A percentile compares a stretch with the other conserved stretches of the same genome.
These are phyloP conservation scores for Hozukius guyotensis DNA, from an alignment of 2,797 vertebrate genomes.

Conservation along the genomic window DNA sequence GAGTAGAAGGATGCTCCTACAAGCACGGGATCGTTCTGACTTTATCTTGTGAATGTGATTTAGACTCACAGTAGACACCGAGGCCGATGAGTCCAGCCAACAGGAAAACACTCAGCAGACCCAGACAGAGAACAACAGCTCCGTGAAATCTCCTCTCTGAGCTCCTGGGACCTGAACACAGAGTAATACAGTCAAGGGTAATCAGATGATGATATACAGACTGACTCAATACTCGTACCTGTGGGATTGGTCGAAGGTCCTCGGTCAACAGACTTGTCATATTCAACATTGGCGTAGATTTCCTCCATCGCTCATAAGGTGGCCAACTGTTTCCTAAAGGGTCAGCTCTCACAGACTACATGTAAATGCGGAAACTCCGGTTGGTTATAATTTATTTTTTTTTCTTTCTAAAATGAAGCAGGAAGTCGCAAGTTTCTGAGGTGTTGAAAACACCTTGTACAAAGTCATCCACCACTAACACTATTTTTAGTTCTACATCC, in stretches of 20 bases:
- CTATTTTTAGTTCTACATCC: not conserved
- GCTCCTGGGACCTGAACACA: not conserved
- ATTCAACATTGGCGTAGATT: not conserved
- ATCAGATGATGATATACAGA: not conserved
- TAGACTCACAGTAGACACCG: slow-evolving; percentile 39
- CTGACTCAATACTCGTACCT: slow-evolving; percentile 10
- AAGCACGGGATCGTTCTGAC: not conserved
- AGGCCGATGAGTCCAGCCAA: slow-evolving; percentile 24
- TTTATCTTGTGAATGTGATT: not conserved
- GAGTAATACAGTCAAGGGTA: not conserved
- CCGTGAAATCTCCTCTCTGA: not conserved
- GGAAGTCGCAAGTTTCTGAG: not conserved
- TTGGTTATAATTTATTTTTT: too few relatives aligned
- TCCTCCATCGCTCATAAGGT: not conserved
- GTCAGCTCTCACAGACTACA: not conserved
- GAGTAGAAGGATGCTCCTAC: too few relatives aligned
- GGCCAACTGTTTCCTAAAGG: not conserved
- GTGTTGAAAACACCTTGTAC: not conserved
- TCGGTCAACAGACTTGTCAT: fast-evolving
- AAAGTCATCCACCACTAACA: too few relatives aligned
- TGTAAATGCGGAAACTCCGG: too few relatives aligned
- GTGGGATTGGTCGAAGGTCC: not conserved
- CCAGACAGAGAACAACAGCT: not conserved
- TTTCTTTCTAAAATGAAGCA: too few relatives aligned
- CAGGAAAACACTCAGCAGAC: slow-evolving; percentile 25